Evolutionary conservation across 2,888 invertebrate genomes (phyloP).

Genomic region (Fragum whitleyi): DNA sequence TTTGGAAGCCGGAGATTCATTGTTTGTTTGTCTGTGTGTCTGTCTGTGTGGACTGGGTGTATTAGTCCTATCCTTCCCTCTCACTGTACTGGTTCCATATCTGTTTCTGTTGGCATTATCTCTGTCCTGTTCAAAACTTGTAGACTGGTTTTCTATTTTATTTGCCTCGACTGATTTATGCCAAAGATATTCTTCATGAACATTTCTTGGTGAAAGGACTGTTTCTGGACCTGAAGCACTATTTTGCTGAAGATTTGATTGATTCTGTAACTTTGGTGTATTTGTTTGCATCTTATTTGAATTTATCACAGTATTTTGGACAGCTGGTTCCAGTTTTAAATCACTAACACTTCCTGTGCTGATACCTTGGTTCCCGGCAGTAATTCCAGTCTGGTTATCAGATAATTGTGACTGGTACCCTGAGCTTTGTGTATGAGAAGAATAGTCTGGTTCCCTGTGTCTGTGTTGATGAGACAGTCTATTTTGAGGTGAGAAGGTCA

Average conservation of each 20-base stretch:
- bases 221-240: neutral
- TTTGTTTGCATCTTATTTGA: neutral
- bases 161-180: conserved; percentile 7
- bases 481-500: conserved; percentile 16
- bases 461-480: conserved; percentile 19
- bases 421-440: conserved; percentile 54
- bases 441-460: conserved; percentile 51
- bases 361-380: conserved; percentile 14
- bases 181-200: conserved; percentile 9
- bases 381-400: conserved; percentile 49
- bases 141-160: neutral
- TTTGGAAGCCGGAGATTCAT: conserved; percentile 1
- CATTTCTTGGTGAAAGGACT: neutral
- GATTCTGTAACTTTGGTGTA: neutral
- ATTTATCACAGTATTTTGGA: neutral
- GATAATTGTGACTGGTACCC: conserved; percentile 62
- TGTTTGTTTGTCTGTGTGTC: neutral
- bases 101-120: neutral
- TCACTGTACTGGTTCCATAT: neutral
- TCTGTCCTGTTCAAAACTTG: neutral
- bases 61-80: neutral
- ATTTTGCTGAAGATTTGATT: neutral
- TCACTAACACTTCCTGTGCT: neutral
- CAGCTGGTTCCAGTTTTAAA: neutral
- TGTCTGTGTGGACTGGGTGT: conserved; percentile 13